phyloP scores from a whole-genome alignment of 2,888 invertebrate species.

The Nomada flava region DNA sequence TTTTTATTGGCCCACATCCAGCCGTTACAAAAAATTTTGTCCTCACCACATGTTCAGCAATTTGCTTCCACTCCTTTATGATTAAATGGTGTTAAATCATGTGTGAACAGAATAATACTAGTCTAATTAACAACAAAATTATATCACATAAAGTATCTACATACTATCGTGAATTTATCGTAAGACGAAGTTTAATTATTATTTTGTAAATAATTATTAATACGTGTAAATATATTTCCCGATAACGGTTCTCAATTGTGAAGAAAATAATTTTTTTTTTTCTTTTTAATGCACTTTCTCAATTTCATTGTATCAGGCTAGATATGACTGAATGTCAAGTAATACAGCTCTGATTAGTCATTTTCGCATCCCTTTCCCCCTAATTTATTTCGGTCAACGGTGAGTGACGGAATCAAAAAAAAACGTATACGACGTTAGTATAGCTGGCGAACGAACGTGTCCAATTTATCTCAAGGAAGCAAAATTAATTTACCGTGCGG shows the following conservation, averaged over 20 bases:
- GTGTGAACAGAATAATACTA: conserved; percentile 66
- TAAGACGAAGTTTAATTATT: conserved; percentile 27
- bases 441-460: conserved; percentile 28
- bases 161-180: conserved; percentile 36
- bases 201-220: conserved; percentile 34
- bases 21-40: conserved; percentile 74
- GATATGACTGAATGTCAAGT: conserved; percentile 39
- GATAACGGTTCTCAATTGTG: conserved; percentile 19
- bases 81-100: conserved; percentile 63
- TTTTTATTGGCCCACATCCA: conserved; percentile 80
- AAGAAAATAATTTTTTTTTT: conserved; percentile 42
- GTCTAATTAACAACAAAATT: conserved; percentile 62
- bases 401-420: conserved; percentile 45
- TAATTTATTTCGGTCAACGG: conserved; percentile 39
- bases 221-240: conserved; percentile 41
- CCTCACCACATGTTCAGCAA: conserved; percentile 58
- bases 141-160: conserved; percentile 64
- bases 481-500: conserved; percentile 48
- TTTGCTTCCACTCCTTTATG: conserved; percentile 61
- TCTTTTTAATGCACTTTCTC: conserved; percentile 23
- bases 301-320: conserved; percentile 46
- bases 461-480: conserved; percentile 55
- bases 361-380: conserved; percentile 28
- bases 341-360: conserved; percentile 45
- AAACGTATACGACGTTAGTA: conserved; percentile 19